Percentiles rank a stretch among this genome's conserved stretches.
Evolutionary conservation across 1,140 invertebrate species (phyloP).

Genomic region (Zaprionus capensis): DNA sequence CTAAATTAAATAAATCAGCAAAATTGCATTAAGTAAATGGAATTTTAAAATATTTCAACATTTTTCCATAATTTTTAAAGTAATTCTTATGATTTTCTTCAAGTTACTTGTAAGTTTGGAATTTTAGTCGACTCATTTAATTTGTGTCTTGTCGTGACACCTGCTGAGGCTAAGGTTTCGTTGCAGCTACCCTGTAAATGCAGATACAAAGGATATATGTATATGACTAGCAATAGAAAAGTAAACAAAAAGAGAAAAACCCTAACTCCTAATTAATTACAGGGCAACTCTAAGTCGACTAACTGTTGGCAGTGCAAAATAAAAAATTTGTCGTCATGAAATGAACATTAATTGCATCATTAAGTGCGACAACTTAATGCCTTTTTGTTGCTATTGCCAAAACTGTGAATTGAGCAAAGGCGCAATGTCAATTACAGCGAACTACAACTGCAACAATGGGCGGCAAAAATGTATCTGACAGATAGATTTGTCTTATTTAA

Average conservation of each 20-base stretch:
- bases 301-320: not conserved
- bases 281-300: not conserved
- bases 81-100: not conserved
- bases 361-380: slow-evolving; percentile 77
- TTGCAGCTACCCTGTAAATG: slow-evolving; percentile 12
- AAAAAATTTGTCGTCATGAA: slow-evolving; percentile 56
- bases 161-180: slow-evolving; percentile 14
- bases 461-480: slow-evolving; percentile 49
- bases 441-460: slow-evolving; percentile 18
- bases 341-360: slow-evolving; percentile 80
- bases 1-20: not conserved
- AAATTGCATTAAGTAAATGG: not conserved
- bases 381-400: slow-evolving; percentile 46
- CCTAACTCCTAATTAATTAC: not conserved
- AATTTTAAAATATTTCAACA: slow-evolving; percentile 1
- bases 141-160: slow-evolving; percentile 22
- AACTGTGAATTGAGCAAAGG: slow-evolving; percentile 38
- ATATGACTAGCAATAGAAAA: not conserved
- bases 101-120: slow-evolving; percentile 9
- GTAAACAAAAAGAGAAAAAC: not conserved
- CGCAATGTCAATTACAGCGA: slow-evolving; percentile 28
- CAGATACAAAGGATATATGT: not conserved
- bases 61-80: not conserved
- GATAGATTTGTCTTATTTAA: slow-evolving; percentile 76
- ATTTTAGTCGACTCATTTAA: slow-evolving; percentile 31